phyloP scores from a whole-genome alignment of 2,888 invertebrate species.

The Calliopum simillimum region DNA sequence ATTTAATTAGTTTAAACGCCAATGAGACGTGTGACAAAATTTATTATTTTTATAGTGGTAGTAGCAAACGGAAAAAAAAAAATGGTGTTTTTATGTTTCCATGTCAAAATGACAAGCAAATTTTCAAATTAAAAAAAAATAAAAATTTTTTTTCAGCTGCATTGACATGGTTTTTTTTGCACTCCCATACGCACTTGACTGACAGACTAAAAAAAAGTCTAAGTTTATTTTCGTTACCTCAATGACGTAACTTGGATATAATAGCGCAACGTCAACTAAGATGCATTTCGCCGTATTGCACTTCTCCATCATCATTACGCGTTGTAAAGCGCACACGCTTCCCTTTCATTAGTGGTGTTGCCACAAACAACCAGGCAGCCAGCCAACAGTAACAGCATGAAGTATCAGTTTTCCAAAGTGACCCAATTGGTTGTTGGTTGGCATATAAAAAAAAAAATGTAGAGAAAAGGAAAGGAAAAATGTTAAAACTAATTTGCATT shows the following conservation, averaged over 20 bases:
- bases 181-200: no score
- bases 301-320: not conserved
- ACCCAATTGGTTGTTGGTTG: slow-evolving; percentile 26
- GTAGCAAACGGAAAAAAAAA: no score
- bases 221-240: not conserved
- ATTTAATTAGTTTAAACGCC: no score
- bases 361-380: slow-evolving; percentile 9
- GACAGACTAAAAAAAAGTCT: not conserved
- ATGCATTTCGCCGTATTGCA: not conserved
- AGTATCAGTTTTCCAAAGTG: slow-evolving; percentile 25
- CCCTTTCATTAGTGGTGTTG: slow-evolving; percentile 11
- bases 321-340: no score
- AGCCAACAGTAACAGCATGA: not conserved
- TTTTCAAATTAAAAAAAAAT: not conserved
- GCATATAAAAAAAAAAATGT: not conserved
- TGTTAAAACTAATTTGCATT: not conserved
- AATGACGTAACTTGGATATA: slow-evolving; percentile 13
- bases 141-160: slow-evolving; percentile 1
- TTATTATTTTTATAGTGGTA: no score
- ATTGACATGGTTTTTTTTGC: slow-evolving; percentile 20
- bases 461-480: no score
- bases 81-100: not conserved
- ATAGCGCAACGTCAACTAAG: not conserved
- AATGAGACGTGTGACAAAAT: no score
- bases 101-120: not conserved